A percentile compares a stretch with the other conserved stretches of the same genome.
Conservation (phyloP, 2,888 invertebrate species). For the Chrysina gloriosa region DNA sequence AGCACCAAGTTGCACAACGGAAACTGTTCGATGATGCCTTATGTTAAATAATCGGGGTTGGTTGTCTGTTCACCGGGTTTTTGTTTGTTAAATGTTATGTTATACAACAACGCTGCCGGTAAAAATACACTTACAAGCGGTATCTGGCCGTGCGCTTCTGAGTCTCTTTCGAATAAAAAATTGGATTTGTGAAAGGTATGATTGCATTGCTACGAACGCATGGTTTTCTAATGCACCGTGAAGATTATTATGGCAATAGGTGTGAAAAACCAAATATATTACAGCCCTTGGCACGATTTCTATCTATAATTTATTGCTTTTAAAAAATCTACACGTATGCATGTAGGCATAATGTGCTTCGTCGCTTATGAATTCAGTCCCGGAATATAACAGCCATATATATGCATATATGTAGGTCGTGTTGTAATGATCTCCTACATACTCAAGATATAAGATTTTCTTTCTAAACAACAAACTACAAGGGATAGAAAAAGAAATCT, state of each 20-base stretch:
- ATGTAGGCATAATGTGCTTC: neutral
- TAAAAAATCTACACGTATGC: conserved; percentile 13
- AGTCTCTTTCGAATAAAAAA: conserved; percentile 6
- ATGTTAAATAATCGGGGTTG: no score
- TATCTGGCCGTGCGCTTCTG: neutral
- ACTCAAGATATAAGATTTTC: no score
- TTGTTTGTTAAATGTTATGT: neutral
- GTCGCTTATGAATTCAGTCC: conserved; percentile 7
- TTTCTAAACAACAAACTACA: neutral
- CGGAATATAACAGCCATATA: no score
- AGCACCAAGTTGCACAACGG: no score
- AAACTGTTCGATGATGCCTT: no score
- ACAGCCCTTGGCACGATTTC: conserved; percentile 34
- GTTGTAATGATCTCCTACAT: neutral
- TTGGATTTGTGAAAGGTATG: conserved; percentile 24
- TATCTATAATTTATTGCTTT: conserved; percentile 28
- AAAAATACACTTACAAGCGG: conserved; percentile 1
- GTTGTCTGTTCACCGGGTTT: no score
- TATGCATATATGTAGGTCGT: conserved; percentile 2
- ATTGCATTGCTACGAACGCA: conserved; percentile 1
- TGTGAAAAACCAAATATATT: conserved; percentile 37
- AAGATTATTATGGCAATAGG: conserved; percentile 37
- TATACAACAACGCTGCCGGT: neutral
- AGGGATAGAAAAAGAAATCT: neutral
- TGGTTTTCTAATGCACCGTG: conserved; percentile 26